Conservation (phyloP, 2,797 vertebrate species). For the Eupleurogrammus muticus region DNA sequence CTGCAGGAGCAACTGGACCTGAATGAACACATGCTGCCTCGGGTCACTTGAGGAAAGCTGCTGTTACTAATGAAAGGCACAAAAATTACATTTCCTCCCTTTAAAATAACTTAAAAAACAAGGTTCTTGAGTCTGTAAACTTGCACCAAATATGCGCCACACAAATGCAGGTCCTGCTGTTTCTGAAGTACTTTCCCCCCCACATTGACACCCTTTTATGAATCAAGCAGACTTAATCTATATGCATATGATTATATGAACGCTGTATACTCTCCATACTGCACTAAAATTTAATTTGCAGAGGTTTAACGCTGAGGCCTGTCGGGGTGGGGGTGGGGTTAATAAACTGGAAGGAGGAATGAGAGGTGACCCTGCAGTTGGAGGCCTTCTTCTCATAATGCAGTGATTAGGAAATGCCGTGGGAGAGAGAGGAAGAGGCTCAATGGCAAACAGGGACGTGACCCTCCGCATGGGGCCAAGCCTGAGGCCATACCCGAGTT, state of each 20-base stretch:
- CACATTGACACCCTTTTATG: constrained; percentile 25
- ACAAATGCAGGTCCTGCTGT: constrained; percentile 16
- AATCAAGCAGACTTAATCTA: constrained; percentile 18
- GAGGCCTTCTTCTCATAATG: constrained; percentile 44
- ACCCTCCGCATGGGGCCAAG: constrained; percentile 59
- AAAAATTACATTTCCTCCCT: constrained; percentile 9
- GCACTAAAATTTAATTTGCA: not conserved
- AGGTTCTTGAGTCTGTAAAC: not conserved
- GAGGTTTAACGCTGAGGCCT: constrained; percentile 18
- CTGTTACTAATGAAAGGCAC: constrained; percentile 2
- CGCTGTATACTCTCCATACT: not conserved
- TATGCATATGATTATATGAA: constrained; percentile 4
- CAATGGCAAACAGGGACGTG: constrained; percentile 49
- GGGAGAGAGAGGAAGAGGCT: constrained; percentile 39
- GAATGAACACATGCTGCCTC: constrained; percentile 17
- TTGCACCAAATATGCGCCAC: constrained; percentile 9
- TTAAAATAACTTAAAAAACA: constrained; percentile 29
- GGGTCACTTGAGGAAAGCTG: constrained; percentile 31
- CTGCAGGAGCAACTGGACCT: constrained; percentile 7
- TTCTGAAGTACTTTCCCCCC: constrained; percentile 28
- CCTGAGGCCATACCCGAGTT: constrained; percentile 38
- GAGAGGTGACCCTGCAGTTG: constrained; percentile 27
- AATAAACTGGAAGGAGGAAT: constrained; percentile 39
- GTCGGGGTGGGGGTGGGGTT: constrained; percentile 4
- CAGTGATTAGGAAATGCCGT: constrained; percentile 49